phyloP scores from a whole-genome alignment of 2,797 vertebrate species.

The Cyprinella venusta region DNA sequence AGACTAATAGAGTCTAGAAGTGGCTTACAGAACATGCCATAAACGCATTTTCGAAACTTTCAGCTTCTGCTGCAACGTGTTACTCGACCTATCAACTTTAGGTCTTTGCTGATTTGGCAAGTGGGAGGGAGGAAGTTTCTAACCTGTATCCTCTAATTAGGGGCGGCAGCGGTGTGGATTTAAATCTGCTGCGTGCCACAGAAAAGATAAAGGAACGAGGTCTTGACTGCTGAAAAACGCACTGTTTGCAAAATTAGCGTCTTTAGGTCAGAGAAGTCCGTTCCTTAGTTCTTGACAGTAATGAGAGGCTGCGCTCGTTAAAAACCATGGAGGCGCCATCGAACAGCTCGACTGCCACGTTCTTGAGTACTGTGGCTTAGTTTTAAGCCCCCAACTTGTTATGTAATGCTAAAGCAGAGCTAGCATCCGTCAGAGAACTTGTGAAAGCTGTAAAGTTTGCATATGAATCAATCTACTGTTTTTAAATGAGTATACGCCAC shows the following conservation, averaged over 20 bases:
- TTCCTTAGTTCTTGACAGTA: constrained; percentile 47
- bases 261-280: constrained; percentile 22
- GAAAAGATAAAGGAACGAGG: constrained; percentile 56
- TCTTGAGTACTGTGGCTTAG: neutral
- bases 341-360: constrained; percentile 10
- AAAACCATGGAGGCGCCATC: neutral
- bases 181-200: constrained; percentile 34
- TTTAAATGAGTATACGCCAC: constrained; percentile 41
- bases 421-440: constrained; percentile 33
- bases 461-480: constrained; percentile 40
- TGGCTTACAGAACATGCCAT: neutral
- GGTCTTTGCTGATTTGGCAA: constrained; percentile 35
- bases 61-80: neutral
- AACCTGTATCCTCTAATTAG: constrained; percentile 53
- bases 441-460: constrained; percentile 37
- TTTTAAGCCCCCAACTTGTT: constrained; percentile 18
- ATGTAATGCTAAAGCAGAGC: constrained; percentile 17
- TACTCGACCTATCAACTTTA: neutral
- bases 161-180: neutral
- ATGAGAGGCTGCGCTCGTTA: constrained; percentile 44
- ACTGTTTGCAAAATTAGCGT: constrained; percentile 47
- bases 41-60: neutral
- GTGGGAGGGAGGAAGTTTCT: neutral
- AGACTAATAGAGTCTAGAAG: constrained; percentile 7
- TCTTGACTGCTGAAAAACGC: constrained; percentile 46